Conservation (phyloP, 2,113 vertebrate species). For the Garra rufa region DNA sequence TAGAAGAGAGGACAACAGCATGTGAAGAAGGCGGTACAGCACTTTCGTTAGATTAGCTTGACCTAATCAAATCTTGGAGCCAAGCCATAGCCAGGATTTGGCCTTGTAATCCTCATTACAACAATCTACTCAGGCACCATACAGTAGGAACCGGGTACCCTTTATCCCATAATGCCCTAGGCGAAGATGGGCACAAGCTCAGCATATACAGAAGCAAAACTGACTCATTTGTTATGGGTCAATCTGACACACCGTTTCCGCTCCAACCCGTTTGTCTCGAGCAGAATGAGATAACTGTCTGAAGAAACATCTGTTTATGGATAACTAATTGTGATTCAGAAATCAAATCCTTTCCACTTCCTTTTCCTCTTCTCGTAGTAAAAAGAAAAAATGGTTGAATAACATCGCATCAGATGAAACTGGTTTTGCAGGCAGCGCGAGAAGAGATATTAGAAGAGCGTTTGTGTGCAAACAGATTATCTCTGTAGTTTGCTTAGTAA, state of each 20-base stretch:
- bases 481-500: constrained; percentile 14
- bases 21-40: not conserved
- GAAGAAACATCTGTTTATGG: constrained; percentile 24
- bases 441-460: not conserved
- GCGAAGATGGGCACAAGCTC: not conserved
- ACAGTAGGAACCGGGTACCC: constrained; percentile 8
- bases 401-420: not conserved
- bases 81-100: constrained; percentile 37
- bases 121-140: constrained; percentile 16
- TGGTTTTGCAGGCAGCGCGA: not conserved
- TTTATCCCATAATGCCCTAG: constrained; percentile 29
- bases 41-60: constrained; percentile 43
- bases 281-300: constrained; percentile 16
- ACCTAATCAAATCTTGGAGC: constrained; percentile 51
- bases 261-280: not conserved
- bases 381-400: not conserved
- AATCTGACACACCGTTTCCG: not conserved
- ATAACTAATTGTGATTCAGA: not conserved
- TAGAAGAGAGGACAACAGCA: not conserved
- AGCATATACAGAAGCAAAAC: not conserved
- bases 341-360: not conserved
- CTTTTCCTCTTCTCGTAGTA: not conserved
- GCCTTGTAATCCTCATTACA: constrained; percentile 40
- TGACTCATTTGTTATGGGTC: not conserved
- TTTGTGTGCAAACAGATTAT: constrained; percentile 24